These are phyloP conservation scores for Ganaspis brasiliensis DNA, from an alignment of 2,888 invertebrate genomes.

Conservation along the genomic window DNA sequence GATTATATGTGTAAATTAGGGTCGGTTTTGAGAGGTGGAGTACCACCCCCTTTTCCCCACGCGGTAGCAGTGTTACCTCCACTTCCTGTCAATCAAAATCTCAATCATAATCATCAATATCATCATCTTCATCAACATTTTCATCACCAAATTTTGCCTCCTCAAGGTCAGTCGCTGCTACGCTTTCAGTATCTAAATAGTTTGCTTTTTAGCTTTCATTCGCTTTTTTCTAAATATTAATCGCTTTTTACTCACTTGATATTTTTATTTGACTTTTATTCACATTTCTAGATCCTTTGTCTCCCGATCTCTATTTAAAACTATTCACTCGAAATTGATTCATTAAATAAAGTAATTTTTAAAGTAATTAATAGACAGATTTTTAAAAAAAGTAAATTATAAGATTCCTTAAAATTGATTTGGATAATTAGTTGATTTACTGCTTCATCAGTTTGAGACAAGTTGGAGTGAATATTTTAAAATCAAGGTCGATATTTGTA, in stretches of 20 bases:
- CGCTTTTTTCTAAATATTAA: not conserved
- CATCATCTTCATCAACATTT: constrained; percentile 70
- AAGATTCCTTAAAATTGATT: too few relatives aligned
- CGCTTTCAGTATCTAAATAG: constrained; percentile 36
- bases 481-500: not conserved
- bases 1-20: constrained; percentile 70
- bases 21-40: constrained; percentile 76
- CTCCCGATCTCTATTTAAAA: not conserved
- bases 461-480: not conserved
- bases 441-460: too few relatives aligned
- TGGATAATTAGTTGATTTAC: too few relatives aligned
- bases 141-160: constrained; percentile 76
- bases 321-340: too few relatives aligned
- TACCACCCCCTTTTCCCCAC: constrained; percentile 82
- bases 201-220: constrained; percentile 29
- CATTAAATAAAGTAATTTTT: too few relatives aligned
- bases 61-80: constrained; percentile 85
- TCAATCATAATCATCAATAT: constrained; percentile 74
- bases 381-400: too few relatives aligned
- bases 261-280: not conserved
- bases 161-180: constrained; percentile 74
- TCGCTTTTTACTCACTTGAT: not conserved
- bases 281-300: not conserved
- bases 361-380: too few relatives aligned
- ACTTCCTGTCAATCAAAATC: constrained; percentile 78